phyloP scores from a whole-genome alignment of 2,113 vertebrate species.

The Hystrix cristata region DNA sequence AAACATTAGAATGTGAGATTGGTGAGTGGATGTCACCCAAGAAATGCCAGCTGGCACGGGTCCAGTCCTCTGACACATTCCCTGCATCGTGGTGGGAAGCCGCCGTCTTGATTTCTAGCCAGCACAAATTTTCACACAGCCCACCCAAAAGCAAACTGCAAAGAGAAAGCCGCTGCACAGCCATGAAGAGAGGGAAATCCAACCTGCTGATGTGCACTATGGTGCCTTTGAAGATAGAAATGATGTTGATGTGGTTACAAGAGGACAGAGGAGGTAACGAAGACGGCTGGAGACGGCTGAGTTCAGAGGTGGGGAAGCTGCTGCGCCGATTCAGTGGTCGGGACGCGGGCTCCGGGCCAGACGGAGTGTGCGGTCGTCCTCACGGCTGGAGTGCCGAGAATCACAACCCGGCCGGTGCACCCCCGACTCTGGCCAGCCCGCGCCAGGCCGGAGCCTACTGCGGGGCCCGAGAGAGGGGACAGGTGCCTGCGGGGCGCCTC shows the following conservation, averaged over 20 bases:
- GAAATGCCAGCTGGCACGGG: neutral
- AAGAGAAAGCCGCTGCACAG: neutral
- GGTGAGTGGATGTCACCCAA: neutral
- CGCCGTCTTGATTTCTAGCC: neutral
- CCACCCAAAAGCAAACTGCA: neutral
- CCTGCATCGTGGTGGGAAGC: neutral
- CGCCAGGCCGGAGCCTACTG: neutral
- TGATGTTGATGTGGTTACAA: neutral
- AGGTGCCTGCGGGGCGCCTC: constrained; percentile 23
- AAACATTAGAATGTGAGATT: neutral
- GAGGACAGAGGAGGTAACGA: neutral
- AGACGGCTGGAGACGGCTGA: neutral
- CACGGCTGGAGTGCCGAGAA: constrained; percentile 4
- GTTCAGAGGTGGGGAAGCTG: neutral
- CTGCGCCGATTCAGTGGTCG: neutral
- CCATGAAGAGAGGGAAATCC: neutral
- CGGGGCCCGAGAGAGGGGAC: neutral
- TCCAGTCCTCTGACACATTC: neutral
- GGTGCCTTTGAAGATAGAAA: neutral
- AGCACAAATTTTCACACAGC: neutral
- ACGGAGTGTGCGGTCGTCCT: neutral
- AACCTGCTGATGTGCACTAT: neutral
- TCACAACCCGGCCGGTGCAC: neutral
- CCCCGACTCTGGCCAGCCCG: neutral
- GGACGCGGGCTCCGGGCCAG: neutral